Conservation (phyloP, 2,888 invertebrate genomes). For the Melinaea marsaeus region DNA sequence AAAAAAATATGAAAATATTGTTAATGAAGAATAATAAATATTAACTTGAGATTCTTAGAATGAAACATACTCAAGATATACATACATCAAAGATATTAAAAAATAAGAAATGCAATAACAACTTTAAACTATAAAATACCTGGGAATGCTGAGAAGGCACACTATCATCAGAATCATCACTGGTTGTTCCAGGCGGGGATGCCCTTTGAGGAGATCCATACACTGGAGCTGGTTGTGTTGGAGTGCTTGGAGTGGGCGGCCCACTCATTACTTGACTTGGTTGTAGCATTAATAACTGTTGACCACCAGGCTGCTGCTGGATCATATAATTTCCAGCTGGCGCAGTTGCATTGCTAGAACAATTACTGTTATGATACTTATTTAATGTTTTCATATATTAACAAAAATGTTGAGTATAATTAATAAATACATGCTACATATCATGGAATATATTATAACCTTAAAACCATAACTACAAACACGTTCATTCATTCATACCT, state of each 20-base stretch:
- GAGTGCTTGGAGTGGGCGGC: constrained; percentile 67
- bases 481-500: constrained; percentile 43
- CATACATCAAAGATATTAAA: no score
- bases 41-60: no score
- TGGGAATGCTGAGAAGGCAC: constrained; percentile 80
- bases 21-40: no score
- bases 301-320: constrained; percentile 78
- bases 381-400: not conserved
- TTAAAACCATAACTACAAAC: not conserved
- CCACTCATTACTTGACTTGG: constrained; percentile 73
- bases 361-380: constrained; percentile 7
- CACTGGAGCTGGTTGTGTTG: constrained; percentile 59
- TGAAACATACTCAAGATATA: no score
- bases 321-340: constrained; percentile 79
- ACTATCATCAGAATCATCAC: constrained; percentile 92
- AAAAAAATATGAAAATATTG: no score
- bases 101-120: no score
- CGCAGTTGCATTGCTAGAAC: constrained; percentile 69
- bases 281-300: constrained; percentile 76
- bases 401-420: no score
- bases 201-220: constrained; percentile 80
- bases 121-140: constrained; percentile 40
- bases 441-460: not conserved
- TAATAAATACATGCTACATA: not conserved
- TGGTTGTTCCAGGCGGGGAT: constrained; percentile 85